phyloP scores from a whole-genome alignment of 2,113 vertebrate genomes.

The Myrmecophaga tridactyla region DNA sequence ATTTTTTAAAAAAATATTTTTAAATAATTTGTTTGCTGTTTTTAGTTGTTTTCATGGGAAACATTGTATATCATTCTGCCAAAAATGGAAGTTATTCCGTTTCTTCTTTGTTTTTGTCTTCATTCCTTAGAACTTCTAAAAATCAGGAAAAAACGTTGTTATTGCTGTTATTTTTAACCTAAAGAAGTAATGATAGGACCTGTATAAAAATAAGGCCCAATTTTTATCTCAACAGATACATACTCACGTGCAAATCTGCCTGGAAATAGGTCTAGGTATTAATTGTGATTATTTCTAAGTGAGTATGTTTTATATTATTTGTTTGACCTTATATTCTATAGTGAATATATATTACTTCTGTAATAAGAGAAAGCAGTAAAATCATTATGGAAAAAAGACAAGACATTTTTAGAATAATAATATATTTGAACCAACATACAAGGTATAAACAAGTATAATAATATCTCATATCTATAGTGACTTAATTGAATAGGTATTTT shows the following conservation, averaged over 20 bases:
- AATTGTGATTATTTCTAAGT: not conserved
- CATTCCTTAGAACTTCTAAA: slow-evolving; percentile 5
- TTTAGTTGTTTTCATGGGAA: slow-evolving; percentile 21
- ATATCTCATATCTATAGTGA: not conserved
- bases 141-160: not conserved
- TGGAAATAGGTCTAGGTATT: not conserved
- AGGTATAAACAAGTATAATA: not conserved
- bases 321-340: slow-evolving; percentile 23
- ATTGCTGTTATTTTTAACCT: not conserved
- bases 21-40: not conserved
- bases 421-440: not conserved
- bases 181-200: not conserved
- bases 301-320: slow-evolving; percentile 31
- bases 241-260: not conserved
- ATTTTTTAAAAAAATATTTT: not conserved
- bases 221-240: not conserved
- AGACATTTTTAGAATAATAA: slow-evolving; percentile 28
- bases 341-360: not conserved
- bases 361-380: slow-evolving; percentile 44
- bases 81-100: not conserved
- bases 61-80: not conserved
- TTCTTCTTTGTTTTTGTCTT: slow-evolving; percentile 34
- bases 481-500: not conserved
- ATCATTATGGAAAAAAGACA: not conserved
- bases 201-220: not conserved